These are phyloP conservation scores for Aleiodes alternator DNA, from an alignment of 2,888 invertebrate species.

Conservation along the genomic window DNA sequence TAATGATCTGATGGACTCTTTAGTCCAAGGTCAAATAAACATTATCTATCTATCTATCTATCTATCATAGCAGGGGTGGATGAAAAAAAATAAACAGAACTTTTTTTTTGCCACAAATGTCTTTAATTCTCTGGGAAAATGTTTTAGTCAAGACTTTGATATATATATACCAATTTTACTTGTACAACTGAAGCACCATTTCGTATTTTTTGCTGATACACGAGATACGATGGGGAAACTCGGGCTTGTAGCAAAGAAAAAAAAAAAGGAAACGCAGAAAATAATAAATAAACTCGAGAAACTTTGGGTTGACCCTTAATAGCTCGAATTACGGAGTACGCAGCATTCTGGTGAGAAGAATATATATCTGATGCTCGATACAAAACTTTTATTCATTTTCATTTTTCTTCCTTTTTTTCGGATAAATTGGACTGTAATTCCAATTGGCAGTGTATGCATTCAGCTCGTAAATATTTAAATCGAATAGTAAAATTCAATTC, in stretches of 20 bases:
- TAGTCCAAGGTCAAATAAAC: too few relatives aligned
- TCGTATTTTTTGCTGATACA: neutral
- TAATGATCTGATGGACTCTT: too few relatives aligned
- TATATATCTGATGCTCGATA: neutral
- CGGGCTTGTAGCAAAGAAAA: too few relatives aligned
- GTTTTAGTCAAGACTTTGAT: neutral
- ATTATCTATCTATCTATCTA: too few relatives aligned
- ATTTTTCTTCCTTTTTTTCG: neutral
- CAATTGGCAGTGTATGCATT: neutral
- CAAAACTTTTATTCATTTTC: neutral
- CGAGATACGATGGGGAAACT: neutral
- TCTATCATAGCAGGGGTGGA: too few relatives aligned
- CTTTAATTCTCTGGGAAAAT: neutral
- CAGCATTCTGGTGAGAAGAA: neutral
- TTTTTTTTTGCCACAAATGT: too few relatives aligned
- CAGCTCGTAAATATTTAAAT: neutral
- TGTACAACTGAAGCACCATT: neutral
- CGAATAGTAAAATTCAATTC: conserved; percentile 3
- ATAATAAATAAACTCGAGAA: neutral
- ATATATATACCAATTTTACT: neutral
- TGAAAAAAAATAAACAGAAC: too few relatives aligned
- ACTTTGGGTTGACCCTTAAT: neutral
- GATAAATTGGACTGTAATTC: neutral
- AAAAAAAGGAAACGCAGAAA: too few relatives aligned
- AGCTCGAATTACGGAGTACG: neutral